Evolutionary conservation across 2,113 vertebrate genomes (phyloP), one percentile per base, ranked within the genome.

Genomic region (Seriola dumerili): DNA sequence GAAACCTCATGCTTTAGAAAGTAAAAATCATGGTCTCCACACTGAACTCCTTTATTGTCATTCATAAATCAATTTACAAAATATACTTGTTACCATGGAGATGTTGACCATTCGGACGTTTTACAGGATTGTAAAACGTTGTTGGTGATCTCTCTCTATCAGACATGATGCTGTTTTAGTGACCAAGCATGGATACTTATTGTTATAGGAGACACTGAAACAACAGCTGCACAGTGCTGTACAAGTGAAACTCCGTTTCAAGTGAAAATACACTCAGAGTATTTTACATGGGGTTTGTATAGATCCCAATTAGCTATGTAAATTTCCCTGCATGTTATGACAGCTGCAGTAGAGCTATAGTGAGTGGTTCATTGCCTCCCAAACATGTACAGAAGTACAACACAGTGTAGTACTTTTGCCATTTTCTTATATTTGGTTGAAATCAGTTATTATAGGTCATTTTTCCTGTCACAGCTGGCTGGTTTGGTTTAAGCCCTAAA

Each of bases 401-500:
- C 44, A 50, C 14, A 21, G 50, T 52, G 50, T 52, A 5, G 2
- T 8, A 1, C 19, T 21, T 21, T 19, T 21, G 1, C 17, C 19
- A 21, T 36, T 36, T 36, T 36, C 5, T 36, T 36, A 42, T 42
- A 42, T 42, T n/a, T 14, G 11, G 21, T 57, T 11, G 3, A 25
- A 8, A 54, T 25, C 54, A 55, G 58, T 19, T 38, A 2, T 19
- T 17, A 63, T 42, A 2, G 9, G 40, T 42, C 21, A 52, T 55
- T 12, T 63, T 64, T 64, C 38, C 21, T 42, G n/a, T 71, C 52
- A 72, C 38, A 25, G 54, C 54, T 25, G 34, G 68, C n/a, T 61
- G 25, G 21, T 40, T 57, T 40, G 21, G 14, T 25, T 72, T 0
- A 64, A 34, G 17, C 8, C 4, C 36, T 12, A 25, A 59, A 55